Base-by-base conservation (phyloP, 2,888 invertebrate species). In the Apocheima hispidaria region DNA sequence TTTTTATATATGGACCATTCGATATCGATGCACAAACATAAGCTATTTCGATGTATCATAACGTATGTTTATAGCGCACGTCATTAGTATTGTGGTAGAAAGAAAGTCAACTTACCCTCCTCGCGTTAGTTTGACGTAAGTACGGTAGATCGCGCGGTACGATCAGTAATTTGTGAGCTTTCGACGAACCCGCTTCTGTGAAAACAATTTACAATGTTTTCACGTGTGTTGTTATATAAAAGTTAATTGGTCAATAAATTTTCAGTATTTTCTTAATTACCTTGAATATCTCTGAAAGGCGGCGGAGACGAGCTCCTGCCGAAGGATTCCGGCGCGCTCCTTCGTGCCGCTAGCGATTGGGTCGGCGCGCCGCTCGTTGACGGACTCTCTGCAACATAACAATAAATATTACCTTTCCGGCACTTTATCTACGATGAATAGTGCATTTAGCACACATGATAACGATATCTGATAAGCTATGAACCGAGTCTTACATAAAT, bases 111-210 rank as follows among this genome's bases (percentile, higher is more conserved):
- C 83, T 81, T 77, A 91, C 92, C 86, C 92, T 88, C 81, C 92
- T 79, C 54, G 92, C 92, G 92, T 92, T 92, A 87, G 92, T 92
- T 82, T 92, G 92, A 77, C 92, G 89, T 82, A 92, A 82, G 74
- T 92, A 92, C 35, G 92, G 92, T 61, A 92, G 88, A 75, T 92
- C 92, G 65, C 92, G 86, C 4, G 92, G 92, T 61, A 92, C 91
- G 53, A 92, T 92, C 53, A 92, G 81, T 68, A 92, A 83, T 77
- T 92, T 92, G 76, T 86, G 82, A 44, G 82, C 79, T 75, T 86
- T 90, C 20, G 91, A 92, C 56, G 88, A 86, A 69, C 89, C 81
- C 40, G 90, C 83, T 83, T 91, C 92, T 92, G 87, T 66, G 69
- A 23, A 62, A 68, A 62, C 56, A 63, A 69, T 64, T 61, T 53